Base-by-base conservation (phyloP, 2,797 vertebrate genomes). In the Cryptoprocta ferox region DNA sequence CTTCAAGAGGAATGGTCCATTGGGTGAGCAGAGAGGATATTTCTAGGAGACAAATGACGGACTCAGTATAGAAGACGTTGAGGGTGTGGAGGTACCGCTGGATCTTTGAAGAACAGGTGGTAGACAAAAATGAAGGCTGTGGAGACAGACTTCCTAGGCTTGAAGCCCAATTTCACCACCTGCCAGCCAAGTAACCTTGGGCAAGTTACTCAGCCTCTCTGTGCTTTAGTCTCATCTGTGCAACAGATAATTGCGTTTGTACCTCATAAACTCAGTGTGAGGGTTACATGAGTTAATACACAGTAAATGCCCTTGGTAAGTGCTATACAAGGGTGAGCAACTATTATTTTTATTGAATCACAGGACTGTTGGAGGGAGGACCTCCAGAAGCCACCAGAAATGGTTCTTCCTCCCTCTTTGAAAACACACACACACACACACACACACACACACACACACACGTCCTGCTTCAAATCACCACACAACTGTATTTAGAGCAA, bases 241-340 rank as follows among this genome's bases (percentile, higher is more conserved):
- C 95, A 95, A 89, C 75, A 92, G 18, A 45, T 63, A 59, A 73
- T 75, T 91, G 26, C 8, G 5, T 86, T 79, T 96, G 82, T 86
- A 73, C 18, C n/a, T 95, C 42, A 28, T 84, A 82, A 95, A 82
- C 81, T 73, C 76, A 48, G 11, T 12, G 18, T 53, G 37, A 95
- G 30, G 65, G 53, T 53, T 56, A 70, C 2, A 2, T 5, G 78
- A 45, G 12, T 87, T 89, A 83, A 92, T 42, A 56, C 14, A 84
- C 19, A 14, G 39, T 50, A 61, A 80, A 50, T 86, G 21, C 39
- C 35, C 68, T 48, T 65, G 70, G 53, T 35, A 71, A 80, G 68
- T 53, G 68, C 39, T 61, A 37, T 65, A 28, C 11, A 42, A 82
- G 45, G 30, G 39, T 48, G 65, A 91, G 12, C 32, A 73, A 79